phyloP scores from a whole-genome alignment of 2,797 vertebrate species.

The Pangasius djambal region DNA sequence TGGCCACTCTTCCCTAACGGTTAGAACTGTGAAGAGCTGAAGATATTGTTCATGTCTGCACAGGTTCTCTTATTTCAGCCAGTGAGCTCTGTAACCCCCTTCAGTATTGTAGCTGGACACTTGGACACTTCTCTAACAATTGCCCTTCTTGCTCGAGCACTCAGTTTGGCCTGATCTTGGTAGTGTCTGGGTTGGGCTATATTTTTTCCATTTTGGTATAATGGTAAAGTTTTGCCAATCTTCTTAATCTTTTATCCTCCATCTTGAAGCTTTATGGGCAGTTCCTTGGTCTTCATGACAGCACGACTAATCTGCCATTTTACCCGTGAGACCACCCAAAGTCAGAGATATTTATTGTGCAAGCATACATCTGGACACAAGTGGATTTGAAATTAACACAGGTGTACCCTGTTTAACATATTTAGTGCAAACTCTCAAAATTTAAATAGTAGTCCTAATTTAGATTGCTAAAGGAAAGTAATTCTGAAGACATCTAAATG shows the following conservation, averaged over 20 bases:
- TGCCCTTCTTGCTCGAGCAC: background rate
- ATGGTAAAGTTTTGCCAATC: background rate
- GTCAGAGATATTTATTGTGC: background rate
- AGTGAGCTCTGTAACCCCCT: background rate
- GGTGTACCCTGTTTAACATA: background rate
- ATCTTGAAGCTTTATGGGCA: background rate
- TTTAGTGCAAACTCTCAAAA: background rate
- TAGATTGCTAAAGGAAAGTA: background rate
- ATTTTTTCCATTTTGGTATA: background rate
- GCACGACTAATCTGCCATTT: background rate
- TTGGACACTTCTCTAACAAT: background rate
- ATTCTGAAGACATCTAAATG: background rate
- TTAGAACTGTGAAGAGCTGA: background rate
- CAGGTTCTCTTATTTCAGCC: background rate
- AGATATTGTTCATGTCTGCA: background rate
- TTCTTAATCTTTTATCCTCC: background rate
- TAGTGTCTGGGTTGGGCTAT: background rate
- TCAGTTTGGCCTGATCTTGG: background rate
- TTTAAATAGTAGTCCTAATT: background rate
- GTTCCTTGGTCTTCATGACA: background rate
- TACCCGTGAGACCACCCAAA: background rate
- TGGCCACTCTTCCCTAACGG: background rate
- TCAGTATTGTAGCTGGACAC: background rate
- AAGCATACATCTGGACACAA: background rate
- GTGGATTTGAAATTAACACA: background rate